These are phyloP conservation scores for Drosophila bocki DNA, from an alignment of 1,140 invertebrate genomes.

Conservation along the genomic window DNA sequence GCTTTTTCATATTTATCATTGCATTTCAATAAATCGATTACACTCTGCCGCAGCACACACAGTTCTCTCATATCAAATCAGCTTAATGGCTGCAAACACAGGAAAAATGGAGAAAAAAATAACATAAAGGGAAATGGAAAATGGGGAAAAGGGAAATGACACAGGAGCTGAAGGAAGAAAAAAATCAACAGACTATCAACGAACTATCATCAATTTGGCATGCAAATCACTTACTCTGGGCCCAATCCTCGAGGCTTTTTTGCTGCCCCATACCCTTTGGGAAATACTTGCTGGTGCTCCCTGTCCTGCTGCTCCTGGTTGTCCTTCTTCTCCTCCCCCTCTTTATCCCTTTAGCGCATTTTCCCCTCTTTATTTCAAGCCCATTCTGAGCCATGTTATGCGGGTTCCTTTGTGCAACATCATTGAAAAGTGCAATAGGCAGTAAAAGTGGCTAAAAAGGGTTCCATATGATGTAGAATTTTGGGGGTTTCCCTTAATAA, in stretches of 20 bases:
- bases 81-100: conserved; percentile 38
- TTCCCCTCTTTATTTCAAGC: not conserved
- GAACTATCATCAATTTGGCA: conserved; percentile 48
- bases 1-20: conserved; percentile 24
- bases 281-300: not conserved
- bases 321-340: not conserved
- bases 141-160: not conserved
- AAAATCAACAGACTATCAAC: conserved; percentile 31
- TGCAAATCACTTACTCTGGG: conserved; percentile 39
- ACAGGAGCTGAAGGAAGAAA: conserved; percentile 1
- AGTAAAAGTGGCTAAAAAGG: not conserved
- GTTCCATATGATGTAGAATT: not conserved
- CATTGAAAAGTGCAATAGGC: conserved; percentile 29
- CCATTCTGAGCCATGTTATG: not conserved
- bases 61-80: conserved; percentile 30
- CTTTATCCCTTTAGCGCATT: not conserved
- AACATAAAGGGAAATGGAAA: not conserved
- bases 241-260: conserved; percentile 13
- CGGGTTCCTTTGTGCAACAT: conserved; percentile 29
- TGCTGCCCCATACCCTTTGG: not conserved
- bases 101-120: not conserved
- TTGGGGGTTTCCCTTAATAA: not conserved
- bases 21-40: conserved; percentile 43
- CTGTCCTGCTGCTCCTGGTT: too few species aligned
- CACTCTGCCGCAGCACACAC: conserved; percentile 3